Conservation (phyloP, 2,888 invertebrate species). For the Anaspis maculata region DNA sequence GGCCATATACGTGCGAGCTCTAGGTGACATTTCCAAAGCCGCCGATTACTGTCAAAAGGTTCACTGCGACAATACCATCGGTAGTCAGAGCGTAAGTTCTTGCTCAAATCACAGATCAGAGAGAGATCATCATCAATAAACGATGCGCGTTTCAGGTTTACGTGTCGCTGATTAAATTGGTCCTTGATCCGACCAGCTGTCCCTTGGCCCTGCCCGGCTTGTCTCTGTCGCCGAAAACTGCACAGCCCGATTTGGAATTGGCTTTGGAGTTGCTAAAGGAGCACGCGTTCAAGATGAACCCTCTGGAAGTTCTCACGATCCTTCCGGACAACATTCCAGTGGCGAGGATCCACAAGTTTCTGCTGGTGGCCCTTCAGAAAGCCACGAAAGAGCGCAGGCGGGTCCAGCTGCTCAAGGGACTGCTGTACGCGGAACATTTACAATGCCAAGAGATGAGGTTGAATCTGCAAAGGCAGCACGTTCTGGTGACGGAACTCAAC, state of each 20-base stretch:
- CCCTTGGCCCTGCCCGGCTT: constrained; percentile 30
- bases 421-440: constrained; percentile 76
- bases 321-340: constrained; percentile 77
- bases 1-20: constrained; percentile 81
- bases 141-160: no score
- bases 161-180: constrained; percentile 36
- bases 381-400: constrained; percentile 66
- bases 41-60: constrained; percentile 76
- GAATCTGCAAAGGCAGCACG: constrained; percentile 72
- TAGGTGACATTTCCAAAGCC: constrained; percentile 78
- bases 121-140: no score
- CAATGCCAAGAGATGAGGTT: constrained; percentile 77
- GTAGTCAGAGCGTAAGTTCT: no score
- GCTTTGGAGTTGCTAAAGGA: constrained; percentile 75
- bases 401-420: constrained; percentile 71
- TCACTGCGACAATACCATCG: constrained; percentile 40
- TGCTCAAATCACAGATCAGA: no score
- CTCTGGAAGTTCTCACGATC: constrained; percentile 67
- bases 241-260: constrained; percentile 67
- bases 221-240: constrained; percentile 50
- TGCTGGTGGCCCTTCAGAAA: constrained; percentile 53
- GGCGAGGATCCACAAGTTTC: constrained; percentile 53
- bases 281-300: constrained; percentile 78
- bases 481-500: constrained; percentile 78
- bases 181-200: constrained; percentile 35